These are phyloP conservation scores for Meganola albula DNA, from an alignment of 2,888 invertebrate species.

Conservation along the genomic window DNA sequence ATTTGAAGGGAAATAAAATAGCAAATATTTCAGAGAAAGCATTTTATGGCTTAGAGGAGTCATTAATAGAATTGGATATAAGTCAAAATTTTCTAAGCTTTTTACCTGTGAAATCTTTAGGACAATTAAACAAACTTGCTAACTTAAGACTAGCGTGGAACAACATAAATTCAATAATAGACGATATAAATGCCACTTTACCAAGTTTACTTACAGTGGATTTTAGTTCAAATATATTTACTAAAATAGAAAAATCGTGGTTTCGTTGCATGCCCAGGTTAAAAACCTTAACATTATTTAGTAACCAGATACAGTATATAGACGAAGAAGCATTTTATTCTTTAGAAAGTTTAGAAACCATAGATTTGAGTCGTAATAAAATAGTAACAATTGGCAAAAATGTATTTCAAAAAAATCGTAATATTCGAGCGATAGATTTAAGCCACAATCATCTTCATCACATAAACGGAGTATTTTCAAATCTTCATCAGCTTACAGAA, in stretches of 20 bases:
- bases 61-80: slow-evolving; percentile 88
- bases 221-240: slow-evolving; percentile 91
- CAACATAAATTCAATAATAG: slow-evolving; percentile 86
- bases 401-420: slow-evolving; percentile 86
- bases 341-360: slow-evolving; percentile 85
- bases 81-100: slow-evolving; percentile 90
- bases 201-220: slow-evolving; percentile 86
- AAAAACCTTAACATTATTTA: slow-evolving; percentile 88
- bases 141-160: slow-evolving; percentile 88
- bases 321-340: slow-evolving; percentile 87
- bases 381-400: slow-evolving; percentile 85
- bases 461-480: slow-evolving; percentile 88
- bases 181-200: slow-evolving; percentile 83
- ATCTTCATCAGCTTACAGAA: slow-evolving; percentile 87
- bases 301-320: slow-evolving; percentile 88
- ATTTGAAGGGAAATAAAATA: slow-evolving; percentile 90
- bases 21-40: slow-evolving; percentile 89
- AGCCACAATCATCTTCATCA: slow-evolving; percentile 94
- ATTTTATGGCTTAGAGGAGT: slow-evolving; percentile 86
- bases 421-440: slow-evolving; percentile 88
- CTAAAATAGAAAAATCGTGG: slow-evolving; percentile 84
- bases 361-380: slow-evolving; percentile 93
- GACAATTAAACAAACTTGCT: slow-evolving; percentile 83
- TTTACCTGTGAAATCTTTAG: slow-evolving; percentile 88
- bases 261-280: slow-evolving; percentile 89